Evolutionary conservation across 2,797 vertebrate genomes (phyloP).

Genomic region (Psittacula derbiana): DNA sequence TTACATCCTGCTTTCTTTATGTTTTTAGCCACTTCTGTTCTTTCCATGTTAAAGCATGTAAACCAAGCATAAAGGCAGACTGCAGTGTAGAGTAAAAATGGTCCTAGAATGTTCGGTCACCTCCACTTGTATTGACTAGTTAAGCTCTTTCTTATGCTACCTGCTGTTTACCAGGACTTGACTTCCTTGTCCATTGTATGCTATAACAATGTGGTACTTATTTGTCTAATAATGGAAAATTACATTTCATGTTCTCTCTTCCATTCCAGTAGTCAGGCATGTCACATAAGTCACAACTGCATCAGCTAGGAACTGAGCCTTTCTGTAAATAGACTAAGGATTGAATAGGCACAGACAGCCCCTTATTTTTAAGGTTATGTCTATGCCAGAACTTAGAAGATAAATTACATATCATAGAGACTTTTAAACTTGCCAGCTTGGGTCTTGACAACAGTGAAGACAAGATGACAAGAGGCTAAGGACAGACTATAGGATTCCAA

Average conservation of each 20-base stretch:
- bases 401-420: not conserved
- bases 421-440: not conserved
- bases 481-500: fast-evolving
- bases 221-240: not conserved
- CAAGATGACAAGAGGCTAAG: not conserved
- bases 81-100: not conserved
- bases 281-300: not conserved
- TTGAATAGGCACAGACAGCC: not conserved
- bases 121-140: not conserved
- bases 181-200: not conserved
- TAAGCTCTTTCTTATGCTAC: not conserved
- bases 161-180: not conserved
- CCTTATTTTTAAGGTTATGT: not conserved
- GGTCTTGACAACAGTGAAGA: not conserved
- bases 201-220: fast-evolving
- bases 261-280: not conserved
- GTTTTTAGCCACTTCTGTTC: not conserved
- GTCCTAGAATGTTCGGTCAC: not conserved
- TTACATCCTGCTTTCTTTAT: not conserved
- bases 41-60: not conserved
- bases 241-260: not conserved
- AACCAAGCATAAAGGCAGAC: not conserved
- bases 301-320: not conserved
- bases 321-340: not conserved
- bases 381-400: not conserved